Evolutionary conservation across 1,140 invertebrate genomes (phyloP).

Genomic region (Leptestheria dahalacensis): DNA sequence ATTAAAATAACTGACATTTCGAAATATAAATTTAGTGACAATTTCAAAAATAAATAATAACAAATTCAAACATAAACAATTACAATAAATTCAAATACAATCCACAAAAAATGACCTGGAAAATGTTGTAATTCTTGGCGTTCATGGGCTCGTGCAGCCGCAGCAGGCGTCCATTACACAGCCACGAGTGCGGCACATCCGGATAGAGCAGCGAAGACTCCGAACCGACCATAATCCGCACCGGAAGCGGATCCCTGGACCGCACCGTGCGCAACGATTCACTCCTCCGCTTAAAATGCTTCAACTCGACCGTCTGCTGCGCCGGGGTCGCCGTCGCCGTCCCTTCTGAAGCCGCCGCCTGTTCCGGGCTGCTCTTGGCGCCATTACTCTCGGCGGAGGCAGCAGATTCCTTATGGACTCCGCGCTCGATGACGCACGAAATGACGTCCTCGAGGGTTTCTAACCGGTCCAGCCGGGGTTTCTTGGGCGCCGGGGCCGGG

Average conservation of each 20-base stretch:
- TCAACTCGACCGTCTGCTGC: constrained; percentile 35
- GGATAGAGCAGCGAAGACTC: constrained; percentile 55
- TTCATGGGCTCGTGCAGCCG: constrained; percentile 67
- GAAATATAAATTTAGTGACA: too few species aligned
- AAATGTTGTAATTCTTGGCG: constrained; percentile 66
- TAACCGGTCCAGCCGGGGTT: constrained; percentile 29
- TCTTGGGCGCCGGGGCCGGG: constrained; percentile 33
- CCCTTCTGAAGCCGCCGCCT: constrained; percentile 27
- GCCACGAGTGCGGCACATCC: constrained; percentile 38
- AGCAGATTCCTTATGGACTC: constrained; percentile 32
- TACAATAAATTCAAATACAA: neutral
- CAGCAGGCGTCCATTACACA: constrained; percentile 79
- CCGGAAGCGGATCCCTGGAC: constrained; percentile 38
- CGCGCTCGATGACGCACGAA: constrained; percentile 60
- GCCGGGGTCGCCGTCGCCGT: constrained; percentile 27
- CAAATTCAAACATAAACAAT: neutral
- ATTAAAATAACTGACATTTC: too few species aligned
- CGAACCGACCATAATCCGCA: constrained; percentile 68
- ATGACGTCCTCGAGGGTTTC: constrained; percentile 62
- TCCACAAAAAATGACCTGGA: constrained; percentile 36
- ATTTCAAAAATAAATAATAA: neutral
- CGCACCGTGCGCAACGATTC: constrained; percentile 6
- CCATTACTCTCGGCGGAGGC: neutral
- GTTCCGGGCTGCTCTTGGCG: neutral
- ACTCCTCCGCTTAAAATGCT: constrained; percentile 54